phyloP scores from a whole-genome alignment of 2,888 invertebrate species.

The Petrolisthes manimaculis region DNA sequence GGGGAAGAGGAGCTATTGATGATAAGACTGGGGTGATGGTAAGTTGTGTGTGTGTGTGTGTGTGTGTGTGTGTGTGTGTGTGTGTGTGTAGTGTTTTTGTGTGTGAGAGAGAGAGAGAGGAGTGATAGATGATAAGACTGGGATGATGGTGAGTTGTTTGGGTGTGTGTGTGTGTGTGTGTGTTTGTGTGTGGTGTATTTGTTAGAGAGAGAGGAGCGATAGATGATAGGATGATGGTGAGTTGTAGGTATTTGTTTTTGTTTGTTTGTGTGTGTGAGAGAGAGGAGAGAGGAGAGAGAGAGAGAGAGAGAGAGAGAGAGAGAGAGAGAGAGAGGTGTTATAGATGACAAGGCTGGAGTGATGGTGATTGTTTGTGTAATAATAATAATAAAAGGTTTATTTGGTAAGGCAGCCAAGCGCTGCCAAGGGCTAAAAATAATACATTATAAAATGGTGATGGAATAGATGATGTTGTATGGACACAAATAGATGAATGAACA shows the following conservation, averaged over 20 bases:
- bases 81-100: not conserved
- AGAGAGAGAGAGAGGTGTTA: not conserved
- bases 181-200: not conserved
- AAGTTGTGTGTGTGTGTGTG: slow-evolving; percentile 56
- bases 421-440: too few species aligned
- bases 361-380: too few species aligned
- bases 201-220: not conserved
- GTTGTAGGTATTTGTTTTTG: not conserved
- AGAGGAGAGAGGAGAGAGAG: not conserved
- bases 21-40: slow-evolving; percentile 73
- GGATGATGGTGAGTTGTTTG: slow-evolving; percentile 70
- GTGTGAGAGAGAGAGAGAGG: slow-evolving; percentile 71
- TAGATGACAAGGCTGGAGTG: not conserved
- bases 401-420: too few species aligned
- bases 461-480: too few species aligned
- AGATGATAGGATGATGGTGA: not conserved
- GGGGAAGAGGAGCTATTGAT: slow-evolving; percentile 73
- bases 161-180: slow-evolving; percentile 5
- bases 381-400: too few species aligned
- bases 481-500: too few species aligned
- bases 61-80: slow-evolving; percentile 18
- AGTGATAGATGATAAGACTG: slow-evolving; percentile 72
- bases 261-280: slow-evolving; percentile 8
- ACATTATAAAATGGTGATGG: too few species aligned
- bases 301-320: slow-evolving; percentile 9